Percentiles rank a stretch among this genome's conserved stretches.
These are phyloP conservation scores for Cromileptes altivelis DNA, from an alignment of 2,113 vertebrate genomes.

Conservation along the genomic window DNA sequence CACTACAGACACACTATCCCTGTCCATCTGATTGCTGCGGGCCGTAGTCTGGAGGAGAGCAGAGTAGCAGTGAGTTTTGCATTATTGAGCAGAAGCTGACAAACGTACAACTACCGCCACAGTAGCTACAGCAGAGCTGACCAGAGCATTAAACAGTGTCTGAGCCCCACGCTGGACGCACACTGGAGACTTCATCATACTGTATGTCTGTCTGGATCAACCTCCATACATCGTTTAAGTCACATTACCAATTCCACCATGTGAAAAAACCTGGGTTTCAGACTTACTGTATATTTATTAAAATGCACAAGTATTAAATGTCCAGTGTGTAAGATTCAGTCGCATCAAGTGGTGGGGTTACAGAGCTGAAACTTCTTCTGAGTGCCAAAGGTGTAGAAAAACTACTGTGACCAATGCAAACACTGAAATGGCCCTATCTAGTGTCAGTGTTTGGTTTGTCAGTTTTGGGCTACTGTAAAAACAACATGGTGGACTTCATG, in stretches of 20 bases:
- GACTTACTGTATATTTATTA: neutral
- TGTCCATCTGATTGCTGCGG: slow-evolving; percentile 82
- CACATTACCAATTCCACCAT: neutral
- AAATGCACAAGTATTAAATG: neutral
- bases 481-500: too few relatives aligned
- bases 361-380: too few relatives aligned
- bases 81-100: slow-evolving; percentile 82
- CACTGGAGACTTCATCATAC: slow-evolving; percentile 20
- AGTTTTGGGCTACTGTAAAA: too few relatives aligned
- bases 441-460: too few relatives aligned
- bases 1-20: slow-evolving; percentile 46
- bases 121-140: slow-evolving; percentile 46
- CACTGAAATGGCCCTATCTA: too few relatives aligned
- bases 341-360: too few relatives aligned
- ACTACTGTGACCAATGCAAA: too few relatives aligned
- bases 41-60: slow-evolving; percentile 69
- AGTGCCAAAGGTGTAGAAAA: too few relatives aligned
- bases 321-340: too few relatives aligned
- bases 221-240: neutral
- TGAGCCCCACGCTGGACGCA: slow-evolving; percentile 32
- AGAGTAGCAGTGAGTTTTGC: slow-evolving; percentile 77
- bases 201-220: slow-evolving; percentile 22
- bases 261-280: neutral
- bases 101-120: slow-evolving; percentile 64
- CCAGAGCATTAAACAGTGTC: slow-evolving; percentile 28